phyloP scores from a whole-genome alignment of 2,113 vertebrate species.

The Pteronura brasiliensis region DNA sequence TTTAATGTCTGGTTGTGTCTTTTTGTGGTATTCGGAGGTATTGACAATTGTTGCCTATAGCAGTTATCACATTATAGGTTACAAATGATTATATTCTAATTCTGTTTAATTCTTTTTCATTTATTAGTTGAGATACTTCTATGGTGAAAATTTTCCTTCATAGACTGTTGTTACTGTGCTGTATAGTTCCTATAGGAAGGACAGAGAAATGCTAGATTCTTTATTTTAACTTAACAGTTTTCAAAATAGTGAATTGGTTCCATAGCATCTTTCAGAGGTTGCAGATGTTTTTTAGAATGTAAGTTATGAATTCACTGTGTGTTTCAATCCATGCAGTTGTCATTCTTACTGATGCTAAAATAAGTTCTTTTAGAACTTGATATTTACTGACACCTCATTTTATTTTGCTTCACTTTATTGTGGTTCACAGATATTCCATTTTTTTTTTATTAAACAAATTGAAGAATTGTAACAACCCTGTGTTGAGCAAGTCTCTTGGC shows the following conservation, averaged over 20 bases:
- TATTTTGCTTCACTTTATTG: background rate
- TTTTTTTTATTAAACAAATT: background rate
- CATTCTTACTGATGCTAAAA: background rate
- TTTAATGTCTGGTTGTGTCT: background rate
- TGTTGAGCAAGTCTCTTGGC: background rate
- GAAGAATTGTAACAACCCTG: background rate
- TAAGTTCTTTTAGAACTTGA: background rate
- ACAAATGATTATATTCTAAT: background rate
- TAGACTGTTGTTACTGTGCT: background rate
- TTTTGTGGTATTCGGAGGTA: conserved; percentile 16
- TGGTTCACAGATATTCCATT: background rate
- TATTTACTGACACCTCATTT: background rate
- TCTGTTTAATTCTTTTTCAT: background rate
- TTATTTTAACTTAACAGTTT: background rate
- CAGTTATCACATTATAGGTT: background rate
- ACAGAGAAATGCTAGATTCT: background rate
- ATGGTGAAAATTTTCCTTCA: background rate
- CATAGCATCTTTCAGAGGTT: background rate
- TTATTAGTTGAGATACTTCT: background rate
- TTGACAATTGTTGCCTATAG: background rate
- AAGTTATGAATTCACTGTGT: background rate
- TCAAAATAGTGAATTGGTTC: background rate
- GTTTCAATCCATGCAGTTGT: background rate
- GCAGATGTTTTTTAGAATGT: background rate
- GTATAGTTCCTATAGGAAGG: background rate